Conservation (phyloP, 2,888 invertebrate genomes). For the Melieria picta region DNA sequence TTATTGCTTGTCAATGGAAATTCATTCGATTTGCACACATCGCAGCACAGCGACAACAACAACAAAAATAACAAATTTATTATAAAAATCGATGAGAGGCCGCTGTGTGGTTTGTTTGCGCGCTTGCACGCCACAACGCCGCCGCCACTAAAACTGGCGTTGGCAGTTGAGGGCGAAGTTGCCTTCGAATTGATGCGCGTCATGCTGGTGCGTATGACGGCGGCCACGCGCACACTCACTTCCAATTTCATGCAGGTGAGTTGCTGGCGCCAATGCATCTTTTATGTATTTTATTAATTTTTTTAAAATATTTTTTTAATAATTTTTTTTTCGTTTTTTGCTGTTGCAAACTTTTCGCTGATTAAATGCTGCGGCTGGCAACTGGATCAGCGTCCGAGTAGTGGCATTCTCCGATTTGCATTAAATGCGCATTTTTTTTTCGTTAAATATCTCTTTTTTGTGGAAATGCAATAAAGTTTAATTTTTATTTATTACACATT, state of each 20-base stretch:
- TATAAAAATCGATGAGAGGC: slow-evolving; percentile 49
- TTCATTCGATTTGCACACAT: slow-evolving; percentile 50
- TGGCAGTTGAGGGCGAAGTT: neutral
- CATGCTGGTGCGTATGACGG: slow-evolving; percentile 2
- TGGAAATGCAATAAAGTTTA: no score
- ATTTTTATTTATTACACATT: no score
- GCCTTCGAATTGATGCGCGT: neutral
- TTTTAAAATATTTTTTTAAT: neutral
- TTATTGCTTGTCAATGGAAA: slow-evolving; percentile 19
- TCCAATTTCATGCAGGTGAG: neutral
- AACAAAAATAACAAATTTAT: slow-evolving; percentile 49
- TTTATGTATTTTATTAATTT: neutral
- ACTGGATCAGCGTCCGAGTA: no score
- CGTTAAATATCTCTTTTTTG: no score
- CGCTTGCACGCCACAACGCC: slow-evolving; percentile 1
- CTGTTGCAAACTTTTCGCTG: no score
- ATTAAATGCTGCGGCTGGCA: no score
- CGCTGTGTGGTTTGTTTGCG: slow-evolving; percentile 31
- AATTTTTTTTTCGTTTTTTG: no score
- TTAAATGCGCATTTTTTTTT: no score
- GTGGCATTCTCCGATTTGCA: no score
- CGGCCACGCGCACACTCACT: slow-evolving; percentile 3
- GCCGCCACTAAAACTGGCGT: neutral
- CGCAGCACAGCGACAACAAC: slow-evolving; percentile 51
- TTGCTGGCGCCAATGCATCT: slow-evolving; percentile 21